Conservation (phyloP, 2,113 vertebrate species). For the Notiomystis cincta region DNA sequence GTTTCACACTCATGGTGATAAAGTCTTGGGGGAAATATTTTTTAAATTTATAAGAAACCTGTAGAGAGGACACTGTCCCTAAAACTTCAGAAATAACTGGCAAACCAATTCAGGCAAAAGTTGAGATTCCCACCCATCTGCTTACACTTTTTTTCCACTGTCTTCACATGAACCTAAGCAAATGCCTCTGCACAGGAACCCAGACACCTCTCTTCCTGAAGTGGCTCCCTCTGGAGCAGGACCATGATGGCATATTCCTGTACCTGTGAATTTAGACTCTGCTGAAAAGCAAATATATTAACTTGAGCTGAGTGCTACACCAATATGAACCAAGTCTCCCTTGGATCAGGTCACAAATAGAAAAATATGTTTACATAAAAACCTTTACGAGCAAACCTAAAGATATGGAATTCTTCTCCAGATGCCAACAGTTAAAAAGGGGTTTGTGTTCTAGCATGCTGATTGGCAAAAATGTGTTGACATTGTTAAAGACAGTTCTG, state of each 20-base stretch:
- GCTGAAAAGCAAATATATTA: not conserved
- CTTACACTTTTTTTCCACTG: not conserved
- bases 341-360: not conserved
- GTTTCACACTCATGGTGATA: not conserved
- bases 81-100: not conserved
- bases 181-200: not conserved
- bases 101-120: not conserved
- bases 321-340: not conserved
- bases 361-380: not conserved
- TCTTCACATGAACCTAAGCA: not conserved
- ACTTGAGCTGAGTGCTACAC: not conserved
- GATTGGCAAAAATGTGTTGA: not conserved
- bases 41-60: not conserved
- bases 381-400: not conserved
- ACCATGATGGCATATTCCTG: not conserved
- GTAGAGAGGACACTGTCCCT: not conserved
- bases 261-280: not conserved
- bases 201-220: not conserved
- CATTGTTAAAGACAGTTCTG: not conserved
- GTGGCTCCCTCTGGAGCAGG: not conserved
- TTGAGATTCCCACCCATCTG: not conserved
- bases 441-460: not conserved
- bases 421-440: not conserved
- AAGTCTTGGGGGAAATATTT: not conserved
- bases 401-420: not conserved